Evolutionary conservation across 2,113 vertebrate genomes (phyloP).

Genomic region (Oryzias melastigma): DNA sequence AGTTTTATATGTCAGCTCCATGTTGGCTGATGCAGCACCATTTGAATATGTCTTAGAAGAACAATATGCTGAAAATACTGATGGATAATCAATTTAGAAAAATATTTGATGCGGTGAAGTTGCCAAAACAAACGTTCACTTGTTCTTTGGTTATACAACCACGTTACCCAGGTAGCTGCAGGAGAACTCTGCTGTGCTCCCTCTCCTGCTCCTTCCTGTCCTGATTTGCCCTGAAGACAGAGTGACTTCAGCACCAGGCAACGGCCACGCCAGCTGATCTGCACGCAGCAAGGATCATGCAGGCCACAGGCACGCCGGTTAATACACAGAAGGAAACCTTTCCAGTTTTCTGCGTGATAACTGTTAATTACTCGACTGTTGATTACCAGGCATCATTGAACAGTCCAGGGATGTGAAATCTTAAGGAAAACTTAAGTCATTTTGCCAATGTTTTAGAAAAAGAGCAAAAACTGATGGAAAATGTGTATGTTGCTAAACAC

Average conservation of each 20-base stretch:
- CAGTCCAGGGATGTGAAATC: not conserved
- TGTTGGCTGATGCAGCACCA: too few relatives aligned
- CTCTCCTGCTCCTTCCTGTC: slow-evolving; percentile 84
- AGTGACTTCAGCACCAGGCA: slow-evolving; percentile 86
- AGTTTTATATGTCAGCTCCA: too few relatives aligned
- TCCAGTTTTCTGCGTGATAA: slow-evolving; percentile 38
- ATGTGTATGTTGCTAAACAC: too few relatives aligned
- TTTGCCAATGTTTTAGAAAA: too few relatives aligned
- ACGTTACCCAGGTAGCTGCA: slow-evolving; percentile 87
- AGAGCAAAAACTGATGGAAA: too few relatives aligned
- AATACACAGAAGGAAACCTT: slow-evolving; percentile 28
- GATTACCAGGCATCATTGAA: slow-evolving; percentile 1
- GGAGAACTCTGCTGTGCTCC: slow-evolving; percentile 84
- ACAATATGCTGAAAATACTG: too few relatives aligned
- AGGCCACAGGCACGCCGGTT: slow-evolving; percentile 33
- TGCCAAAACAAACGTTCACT: not conserved
- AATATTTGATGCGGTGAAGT: not conserved
- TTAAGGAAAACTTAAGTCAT: too few relatives aligned
- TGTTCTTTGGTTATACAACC: slow-evolving; percentile 1
- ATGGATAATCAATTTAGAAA: not conserved
- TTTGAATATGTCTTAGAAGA: too few relatives aligned
- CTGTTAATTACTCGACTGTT: slow-evolving; percentile 42
- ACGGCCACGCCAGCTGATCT: slow-evolving; percentile 68
- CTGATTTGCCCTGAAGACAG: slow-evolving; percentile 87
- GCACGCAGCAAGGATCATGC: slow-evolving; percentile 30